phyloP scores from a whole-genome alignment of 2,888 invertebrate genomes.

The Aspidiotus rigidus region DNA sequence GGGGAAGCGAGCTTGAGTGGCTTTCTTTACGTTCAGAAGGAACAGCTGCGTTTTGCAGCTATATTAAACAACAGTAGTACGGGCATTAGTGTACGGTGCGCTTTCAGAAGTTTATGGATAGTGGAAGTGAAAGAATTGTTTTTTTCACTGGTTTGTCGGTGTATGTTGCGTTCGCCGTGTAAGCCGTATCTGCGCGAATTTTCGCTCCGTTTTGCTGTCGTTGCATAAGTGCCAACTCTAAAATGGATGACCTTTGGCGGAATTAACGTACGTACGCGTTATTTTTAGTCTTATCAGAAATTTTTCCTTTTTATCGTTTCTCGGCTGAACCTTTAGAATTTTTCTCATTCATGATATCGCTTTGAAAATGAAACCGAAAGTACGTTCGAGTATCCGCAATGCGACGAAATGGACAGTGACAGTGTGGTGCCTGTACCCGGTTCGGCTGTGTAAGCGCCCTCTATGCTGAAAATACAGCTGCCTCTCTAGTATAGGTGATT shows the following conservation, averaged over 20 bases:
- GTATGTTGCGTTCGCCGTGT: not conserved
- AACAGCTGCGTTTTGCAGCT: constrained; percentile 32
- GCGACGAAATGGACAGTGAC: too few relatives aligned
- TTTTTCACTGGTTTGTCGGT: not conserved
- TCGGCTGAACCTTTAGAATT: too few relatives aligned
- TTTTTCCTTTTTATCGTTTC: too few relatives aligned
- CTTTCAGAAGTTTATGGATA: constrained; percentile 4
- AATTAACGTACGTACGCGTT: not conserved
- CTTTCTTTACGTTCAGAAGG: constrained; percentile 17
- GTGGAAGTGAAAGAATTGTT: not conserved
- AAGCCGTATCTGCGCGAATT: constrained; percentile 7
- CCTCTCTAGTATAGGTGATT: too few relatives aligned
- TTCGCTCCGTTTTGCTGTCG: not conserved
- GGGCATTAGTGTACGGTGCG: constrained; percentile 10
- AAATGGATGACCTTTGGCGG: constrained; percentile 8
- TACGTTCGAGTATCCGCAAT: too few relatives aligned
- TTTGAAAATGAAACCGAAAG: too few relatives aligned
- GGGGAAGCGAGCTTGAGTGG: constrained; percentile 27
- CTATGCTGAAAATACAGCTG: too few relatives aligned
- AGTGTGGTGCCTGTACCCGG: too few relatives aligned
- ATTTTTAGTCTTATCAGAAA: constrained; percentile 3
- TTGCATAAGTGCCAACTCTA: not conserved
- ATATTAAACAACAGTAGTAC: constrained; percentile 13
- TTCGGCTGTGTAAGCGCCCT: too few relatives aligned
- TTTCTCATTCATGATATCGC: too few relatives aligned